Percentiles rank a stretch among this genome's conserved stretches.
Evolutionary conservation across 2,888 invertebrate species (phyloP).

Genomic region (Pherbina coryleti): DNA sequence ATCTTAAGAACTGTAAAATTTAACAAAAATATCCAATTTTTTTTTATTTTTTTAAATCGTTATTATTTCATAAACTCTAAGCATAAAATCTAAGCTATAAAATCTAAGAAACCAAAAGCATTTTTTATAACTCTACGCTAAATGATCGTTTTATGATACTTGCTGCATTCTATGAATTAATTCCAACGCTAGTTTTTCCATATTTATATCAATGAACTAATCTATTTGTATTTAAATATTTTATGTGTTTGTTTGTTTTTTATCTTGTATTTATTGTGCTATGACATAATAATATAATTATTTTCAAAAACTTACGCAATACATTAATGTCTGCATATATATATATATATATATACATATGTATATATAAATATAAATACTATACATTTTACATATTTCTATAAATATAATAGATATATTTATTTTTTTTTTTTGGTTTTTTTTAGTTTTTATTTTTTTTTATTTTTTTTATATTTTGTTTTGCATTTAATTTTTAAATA

Average conservation of each 20-base stretch:
- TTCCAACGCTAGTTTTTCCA: too few species aligned
- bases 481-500: slow-evolving; percentile 5
- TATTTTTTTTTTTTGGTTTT: neutral
- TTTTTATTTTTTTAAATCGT: too few species aligned
- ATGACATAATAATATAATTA: slow-evolving; percentile 43
- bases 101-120: too few species aligned
- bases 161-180: too few species aligned
- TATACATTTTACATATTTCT: slow-evolving; percentile 30
- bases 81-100: too few species aligned
- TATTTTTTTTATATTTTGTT: neutral
- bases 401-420: slow-evolving; percentile 43
- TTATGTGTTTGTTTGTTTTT: slow-evolving; percentile 34
- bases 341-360: too few species aligned
- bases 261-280: slow-evolving; percentile 31
- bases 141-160: too few species aligned
- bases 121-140: too few species aligned
- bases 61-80: too few species aligned
- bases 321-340: slow-evolving; percentile 1
- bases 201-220: neutral
- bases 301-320: slow-evolving; percentile 14
- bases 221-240: neutral
- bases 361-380: too few species aligned
- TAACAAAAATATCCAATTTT: too few species aligned
- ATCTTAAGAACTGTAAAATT: too few species aligned
- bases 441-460: neutral